These are phyloP conservation scores for Caenorhabditis sinica DNA, from an alignment of 2,888 invertebrate genomes.

Conservation along the genomic window DNA sequence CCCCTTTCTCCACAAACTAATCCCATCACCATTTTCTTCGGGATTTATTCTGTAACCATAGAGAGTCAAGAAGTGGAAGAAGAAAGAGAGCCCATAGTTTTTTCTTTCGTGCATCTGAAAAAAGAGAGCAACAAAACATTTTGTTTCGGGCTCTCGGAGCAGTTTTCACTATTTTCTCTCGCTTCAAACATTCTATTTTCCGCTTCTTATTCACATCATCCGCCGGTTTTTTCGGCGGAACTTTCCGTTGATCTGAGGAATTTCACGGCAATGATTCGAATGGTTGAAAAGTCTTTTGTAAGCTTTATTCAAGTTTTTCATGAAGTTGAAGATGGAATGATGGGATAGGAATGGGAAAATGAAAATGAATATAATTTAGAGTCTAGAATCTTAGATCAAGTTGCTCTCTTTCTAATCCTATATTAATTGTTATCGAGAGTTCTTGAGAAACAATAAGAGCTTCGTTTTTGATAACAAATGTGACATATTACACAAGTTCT, in stretches of 20 bases:
- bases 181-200: slow-evolving; percentile 26
- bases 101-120: slow-evolving; percentile 6
- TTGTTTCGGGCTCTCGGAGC: not conserved
- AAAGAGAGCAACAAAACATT: slow-evolving; percentile 24
- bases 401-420: not conserved
- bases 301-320: not conserved
- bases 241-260: slow-evolving; percentile 12
- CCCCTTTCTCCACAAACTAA: slow-evolving; percentile 14
- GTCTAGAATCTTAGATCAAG: not conserved
- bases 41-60: slow-evolving; percentile 48
- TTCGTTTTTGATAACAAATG: no score
- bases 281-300: slow-evolving; percentile 54
- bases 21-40: slow-evolving; percentile 26
- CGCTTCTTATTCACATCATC: slow-evolving; percentile 15
- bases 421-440: not conserved
- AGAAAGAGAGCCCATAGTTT: slow-evolving; percentile 35
- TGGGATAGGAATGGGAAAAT: not conserved
- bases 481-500: no score
- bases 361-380: not conserved
- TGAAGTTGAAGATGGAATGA: slow-evolving; percentile 14
- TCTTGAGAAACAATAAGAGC: not conserved
- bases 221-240: slow-evolving; percentile 12
- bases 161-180: not conserved
- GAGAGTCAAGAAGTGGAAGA: slow-evolving; percentile 9
- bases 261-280: slow-evolving; percentile 44